These are phyloP conservation scores for Notiomystis cincta DNA, from an alignment of 2,113 vertebrate genomes.

Conservation along the genomic window DNA sequence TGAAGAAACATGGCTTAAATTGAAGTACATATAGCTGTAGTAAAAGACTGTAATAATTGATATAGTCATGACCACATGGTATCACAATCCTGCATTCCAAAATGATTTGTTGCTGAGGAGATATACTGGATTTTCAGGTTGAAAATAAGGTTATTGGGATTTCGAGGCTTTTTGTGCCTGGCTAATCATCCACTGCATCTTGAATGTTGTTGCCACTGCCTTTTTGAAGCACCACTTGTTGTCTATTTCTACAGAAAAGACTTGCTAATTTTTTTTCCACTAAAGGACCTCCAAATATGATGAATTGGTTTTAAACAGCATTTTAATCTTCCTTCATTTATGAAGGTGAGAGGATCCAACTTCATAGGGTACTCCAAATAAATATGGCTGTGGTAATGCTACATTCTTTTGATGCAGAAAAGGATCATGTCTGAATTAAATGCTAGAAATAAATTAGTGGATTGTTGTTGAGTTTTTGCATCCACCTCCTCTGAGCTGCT, in stretches of 20 bases:
- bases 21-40: background rate
- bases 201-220: fast-evolving
- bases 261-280: background rate
- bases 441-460: background rate
- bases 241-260: background rate
- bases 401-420: background rate
- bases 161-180: background rate
- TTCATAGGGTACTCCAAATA: background rate
- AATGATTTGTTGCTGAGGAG: background rate
- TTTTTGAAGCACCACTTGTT: background rate
- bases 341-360: background rate
- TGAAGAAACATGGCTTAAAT: background rate
- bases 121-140: background rate
- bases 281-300: background rate
- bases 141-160: background rate
- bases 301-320: background rate
- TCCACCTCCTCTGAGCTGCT: background rate
- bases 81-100: background rate
- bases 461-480: background rate
- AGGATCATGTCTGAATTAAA: background rate
- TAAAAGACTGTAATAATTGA: background rate
- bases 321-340: background rate
- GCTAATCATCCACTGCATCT: background rate
- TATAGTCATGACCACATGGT: background rate
- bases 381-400: background rate